A percentile compares a stretch with the other conserved stretches of the same genome.
Conservation (phyloP, 2,797 vertebrate species). For the Novumbra hubbsi region DNA sequence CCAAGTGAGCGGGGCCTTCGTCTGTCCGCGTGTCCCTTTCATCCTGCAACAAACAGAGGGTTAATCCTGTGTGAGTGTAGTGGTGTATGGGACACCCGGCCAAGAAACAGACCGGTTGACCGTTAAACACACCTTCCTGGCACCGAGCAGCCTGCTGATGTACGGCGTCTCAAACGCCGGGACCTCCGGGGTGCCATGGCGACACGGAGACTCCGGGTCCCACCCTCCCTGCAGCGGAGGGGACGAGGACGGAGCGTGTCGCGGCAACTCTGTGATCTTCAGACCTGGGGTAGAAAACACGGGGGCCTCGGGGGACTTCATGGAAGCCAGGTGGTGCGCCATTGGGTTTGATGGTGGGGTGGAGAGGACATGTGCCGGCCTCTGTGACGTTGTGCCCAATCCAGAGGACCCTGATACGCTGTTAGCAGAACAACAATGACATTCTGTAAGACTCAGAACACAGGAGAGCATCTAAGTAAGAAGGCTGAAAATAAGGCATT, state of each 20-base stretch:
- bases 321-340: conserved; percentile 25
- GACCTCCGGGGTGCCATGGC: conserved; percentile 56
- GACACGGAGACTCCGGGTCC: conserved; percentile 35
- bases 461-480: neutral
- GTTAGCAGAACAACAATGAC: conserved; percentile 19
- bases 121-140: conserved; percentile 62
- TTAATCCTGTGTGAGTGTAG: neutral
- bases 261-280: conserved; percentile 31
- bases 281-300: conserved; percentile 26
- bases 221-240: conserved; percentile 28
- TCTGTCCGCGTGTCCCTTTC: conserved; percentile 10
- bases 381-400: conserved; percentile 14
- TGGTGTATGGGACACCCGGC: neutral
- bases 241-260: conserved; percentile 41
- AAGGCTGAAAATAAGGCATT: neutral
- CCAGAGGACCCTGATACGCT: conserved; percentile 30
- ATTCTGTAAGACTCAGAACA: neutral
- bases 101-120: neutral
- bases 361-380: conserved; percentile 22
- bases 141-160: conserved; percentile 65
- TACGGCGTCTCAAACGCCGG: conserved; percentile 74
- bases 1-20: neutral
- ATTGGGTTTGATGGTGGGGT: conserved; percentile 28
- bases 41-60: conserved; percentile 33
- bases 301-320: conserved; percentile 77